Evolutionary conservation across 1,140 invertebrate genomes (phyloP).

Genomic region (Bombus pyrosoma): DNA sequence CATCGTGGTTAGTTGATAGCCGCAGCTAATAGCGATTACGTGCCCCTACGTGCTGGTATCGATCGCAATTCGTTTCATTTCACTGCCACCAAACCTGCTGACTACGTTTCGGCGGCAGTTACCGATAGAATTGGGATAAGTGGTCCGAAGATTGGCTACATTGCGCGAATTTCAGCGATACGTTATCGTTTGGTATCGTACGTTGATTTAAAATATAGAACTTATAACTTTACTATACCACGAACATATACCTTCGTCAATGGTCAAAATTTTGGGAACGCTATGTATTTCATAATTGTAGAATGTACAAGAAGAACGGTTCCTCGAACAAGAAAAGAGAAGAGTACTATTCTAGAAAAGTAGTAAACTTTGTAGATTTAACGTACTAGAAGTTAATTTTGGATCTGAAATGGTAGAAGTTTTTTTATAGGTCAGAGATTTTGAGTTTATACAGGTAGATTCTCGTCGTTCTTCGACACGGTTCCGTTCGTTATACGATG

Average conservation of each 20-base stretch:
- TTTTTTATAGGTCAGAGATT: neutral
- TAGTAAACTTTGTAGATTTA: too few relatives aligned
- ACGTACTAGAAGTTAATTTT: neutral
- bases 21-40: slow-evolving; percentile 39
- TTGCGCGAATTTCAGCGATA: neutral
- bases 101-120: neutral
- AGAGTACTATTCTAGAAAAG: too few relatives aligned
- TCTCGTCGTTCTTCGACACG: neutral
- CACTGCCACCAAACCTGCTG: neutral
- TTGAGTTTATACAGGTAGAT: neutral
- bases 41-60: neutral
- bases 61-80: slow-evolving; percentile 28
- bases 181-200: neutral
- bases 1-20: slow-evolving; percentile 8
- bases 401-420: neutral
- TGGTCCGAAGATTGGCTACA: neutral
- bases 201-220: neutral
- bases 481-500: neutral
- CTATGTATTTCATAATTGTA: neutral
- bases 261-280: neutral
- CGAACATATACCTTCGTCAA: too few relatives aligned
- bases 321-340: too few relatives aligned
- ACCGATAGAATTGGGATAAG: neutral
- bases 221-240: neutral
- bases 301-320: too few relatives aligned